Conservation (phyloP, 2,888 invertebrate genomes). For the Dinocampus coccinellae region DNA sequence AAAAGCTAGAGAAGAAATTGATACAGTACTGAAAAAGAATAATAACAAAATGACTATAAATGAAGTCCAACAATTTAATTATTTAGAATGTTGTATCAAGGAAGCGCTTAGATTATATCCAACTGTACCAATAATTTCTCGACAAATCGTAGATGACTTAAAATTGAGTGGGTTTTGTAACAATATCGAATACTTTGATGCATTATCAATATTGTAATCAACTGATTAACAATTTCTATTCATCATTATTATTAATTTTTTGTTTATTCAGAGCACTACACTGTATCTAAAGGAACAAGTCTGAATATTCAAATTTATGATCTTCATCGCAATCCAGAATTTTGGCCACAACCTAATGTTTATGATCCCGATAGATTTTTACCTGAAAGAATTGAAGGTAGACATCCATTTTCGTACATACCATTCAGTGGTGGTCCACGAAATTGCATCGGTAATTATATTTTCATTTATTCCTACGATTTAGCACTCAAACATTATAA, state of each 20-base stretch:
- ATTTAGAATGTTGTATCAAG: conserved; percentile 79
- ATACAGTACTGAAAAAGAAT: conserved; percentile 70
- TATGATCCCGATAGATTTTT: conserved; percentile 58
- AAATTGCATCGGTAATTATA: conserved; percentile 50
- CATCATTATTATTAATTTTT: neutral
- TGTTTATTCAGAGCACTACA: conserved; percentile 68
- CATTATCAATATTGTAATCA: neutral
- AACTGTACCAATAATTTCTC: conserved; percentile 76
- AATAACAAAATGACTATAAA: conserved; percentile 70
- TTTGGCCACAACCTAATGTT: conserved; percentile 52
- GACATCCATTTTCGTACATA: conserved; percentile 50
- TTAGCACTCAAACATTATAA: neutral
- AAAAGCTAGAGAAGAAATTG: conserved; percentile 46
- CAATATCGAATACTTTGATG: too few species aligned
- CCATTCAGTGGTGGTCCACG: conserved; percentile 55
- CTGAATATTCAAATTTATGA: conserved; percentile 75
- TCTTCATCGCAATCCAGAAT: conserved; percentile 48
- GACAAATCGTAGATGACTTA: conserved; percentile 73
- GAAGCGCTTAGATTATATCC: conserved; percentile 77
- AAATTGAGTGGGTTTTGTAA: conserved; percentile 48
- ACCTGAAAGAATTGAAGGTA: conserved; percentile 52
- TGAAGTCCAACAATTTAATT: conserved; percentile 76
- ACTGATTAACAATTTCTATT: too few species aligned
- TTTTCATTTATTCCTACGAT: too few species aligned
- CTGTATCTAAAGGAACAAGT: conserved; percentile 71